Conservation (phyloP, 64 coral and sea anemone species). For the Pachyseris speciosa region DNA sequence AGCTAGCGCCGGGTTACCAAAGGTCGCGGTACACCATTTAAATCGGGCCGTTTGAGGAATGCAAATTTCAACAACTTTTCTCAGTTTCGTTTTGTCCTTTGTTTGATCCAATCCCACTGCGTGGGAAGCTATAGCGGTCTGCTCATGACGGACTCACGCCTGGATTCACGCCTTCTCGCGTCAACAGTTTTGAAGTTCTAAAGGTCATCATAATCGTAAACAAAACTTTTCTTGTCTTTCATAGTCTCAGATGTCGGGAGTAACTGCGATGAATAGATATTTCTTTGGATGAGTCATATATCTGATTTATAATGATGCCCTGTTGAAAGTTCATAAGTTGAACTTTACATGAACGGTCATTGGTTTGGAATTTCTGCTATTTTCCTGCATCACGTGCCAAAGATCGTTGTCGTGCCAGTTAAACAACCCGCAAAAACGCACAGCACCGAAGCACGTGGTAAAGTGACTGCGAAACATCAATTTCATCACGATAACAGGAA, state of each 20-base stretch:
- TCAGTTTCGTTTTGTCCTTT: no score
- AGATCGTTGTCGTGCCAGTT: background rate
- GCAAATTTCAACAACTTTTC: no score
- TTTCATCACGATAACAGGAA: background rate
- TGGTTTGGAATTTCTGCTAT: background rate
- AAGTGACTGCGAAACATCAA: background rate
- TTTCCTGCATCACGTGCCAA: constrained; percentile 34
- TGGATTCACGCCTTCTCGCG: background rate
- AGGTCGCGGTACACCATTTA: no score
- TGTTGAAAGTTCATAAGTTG: background rate
- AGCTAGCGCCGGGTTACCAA: no score
- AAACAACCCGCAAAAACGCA: background rate
- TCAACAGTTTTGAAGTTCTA: background rate
- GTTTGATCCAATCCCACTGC: no score
- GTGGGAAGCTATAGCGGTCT: background rate
- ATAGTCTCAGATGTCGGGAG: background rate
- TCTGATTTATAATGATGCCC: background rate
- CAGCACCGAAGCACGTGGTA: background rate
- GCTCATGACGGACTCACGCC: background rate
- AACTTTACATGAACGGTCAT: no score
- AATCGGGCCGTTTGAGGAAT: no score
- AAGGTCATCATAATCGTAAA: constrained; percentile 23
- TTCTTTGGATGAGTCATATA: background rate
- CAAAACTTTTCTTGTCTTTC: background rate
- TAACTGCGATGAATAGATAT: background rate